Conservation (phyloP, 2,113 vertebrate species). For the Ornithorhynchus anatinus region DNA sequence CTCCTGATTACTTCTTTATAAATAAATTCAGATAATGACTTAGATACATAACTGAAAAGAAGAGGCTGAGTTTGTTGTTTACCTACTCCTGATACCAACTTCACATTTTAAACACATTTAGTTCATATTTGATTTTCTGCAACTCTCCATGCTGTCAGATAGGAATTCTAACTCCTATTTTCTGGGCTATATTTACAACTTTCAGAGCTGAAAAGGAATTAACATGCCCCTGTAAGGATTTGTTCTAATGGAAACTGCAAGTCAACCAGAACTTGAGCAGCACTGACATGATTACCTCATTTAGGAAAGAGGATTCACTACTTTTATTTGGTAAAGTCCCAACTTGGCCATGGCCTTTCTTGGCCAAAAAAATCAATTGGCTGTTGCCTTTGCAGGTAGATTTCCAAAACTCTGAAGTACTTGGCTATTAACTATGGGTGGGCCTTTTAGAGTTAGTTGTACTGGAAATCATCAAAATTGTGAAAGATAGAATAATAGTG, state of each 20-base stretch:
- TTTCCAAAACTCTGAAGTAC: slow-evolving; percentile 26
- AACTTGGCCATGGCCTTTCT: slow-evolving; percentile 25
- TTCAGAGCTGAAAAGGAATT: neutral
- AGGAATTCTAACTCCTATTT: neutral
- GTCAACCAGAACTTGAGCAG: slow-evolving; percentile 43
- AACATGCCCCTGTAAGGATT: slow-evolving; percentile 38
- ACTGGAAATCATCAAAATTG: slow-evolving; percentile 1
- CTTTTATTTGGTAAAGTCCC: slow-evolving; percentile 19
- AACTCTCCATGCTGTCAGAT: neutral
- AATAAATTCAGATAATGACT: no score
- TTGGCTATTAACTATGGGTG: slow-evolving; percentile 1
- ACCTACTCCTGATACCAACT: no score
- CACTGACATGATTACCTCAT: slow-evolving; percentile 37
- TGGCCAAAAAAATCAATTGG: slow-evolving; percentile 53
- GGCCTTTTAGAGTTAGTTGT: neutral
- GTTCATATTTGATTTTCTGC: neutral
- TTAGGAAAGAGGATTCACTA: slow-evolving; percentile 39
- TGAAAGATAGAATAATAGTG: neutral
- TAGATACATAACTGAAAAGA: no score
- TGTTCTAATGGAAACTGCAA: slow-evolving; percentile 55
- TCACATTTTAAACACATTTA: no score
- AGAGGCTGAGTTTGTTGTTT: no score
- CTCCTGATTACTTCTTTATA: no score
- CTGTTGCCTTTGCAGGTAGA: slow-evolving; percentile 36
- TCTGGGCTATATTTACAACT: slow-evolving; percentile 2